A percentile compares a stretch with the other conserved stretches of the same genome.
These are phyloP conservation scores for Gymnorhina tibicen DNA, from an alignment of 2,113 vertebrate genomes.

Conservation along the genomic window DNA sequence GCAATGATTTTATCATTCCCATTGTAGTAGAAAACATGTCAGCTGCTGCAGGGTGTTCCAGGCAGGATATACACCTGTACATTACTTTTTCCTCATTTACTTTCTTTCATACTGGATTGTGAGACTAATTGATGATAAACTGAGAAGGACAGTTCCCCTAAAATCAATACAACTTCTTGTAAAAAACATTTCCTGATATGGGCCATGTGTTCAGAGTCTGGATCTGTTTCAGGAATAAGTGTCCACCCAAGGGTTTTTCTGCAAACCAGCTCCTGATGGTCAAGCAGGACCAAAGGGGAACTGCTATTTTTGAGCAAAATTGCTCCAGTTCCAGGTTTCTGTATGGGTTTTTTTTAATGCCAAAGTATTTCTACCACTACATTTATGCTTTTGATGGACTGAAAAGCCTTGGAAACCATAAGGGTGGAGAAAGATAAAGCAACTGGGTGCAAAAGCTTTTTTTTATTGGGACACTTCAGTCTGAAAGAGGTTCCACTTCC, in stretches of 20 bases:
- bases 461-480: not conserved
- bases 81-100: not conserved
- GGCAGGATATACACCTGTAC: not conserved
- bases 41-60: not conserved
- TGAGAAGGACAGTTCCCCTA: not conserved
- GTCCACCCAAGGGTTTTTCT: not conserved
- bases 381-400: not conserved
- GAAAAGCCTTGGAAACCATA: not conserved
- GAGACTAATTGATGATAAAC: not conserved
- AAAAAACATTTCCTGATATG: not conserved
- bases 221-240: not conserved
- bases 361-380: not conserved
- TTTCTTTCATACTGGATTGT: not conserved
- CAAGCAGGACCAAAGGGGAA: not conserved
- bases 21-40: not conserved
- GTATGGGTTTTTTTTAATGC: not conserved
- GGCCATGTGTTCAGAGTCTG: not conserved
- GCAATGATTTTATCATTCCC: constrained; percentile 31
- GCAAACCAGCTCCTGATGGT: not conserved
- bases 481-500: not conserved
- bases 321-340: not conserved
- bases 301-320: not conserved
- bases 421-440: not conserved
- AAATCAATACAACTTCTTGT: not conserved
- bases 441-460: rapidly evolving